phyloP scores from a whole-genome alignment of 2,888 invertebrate genomes.

The Axea sp. region DNA sequence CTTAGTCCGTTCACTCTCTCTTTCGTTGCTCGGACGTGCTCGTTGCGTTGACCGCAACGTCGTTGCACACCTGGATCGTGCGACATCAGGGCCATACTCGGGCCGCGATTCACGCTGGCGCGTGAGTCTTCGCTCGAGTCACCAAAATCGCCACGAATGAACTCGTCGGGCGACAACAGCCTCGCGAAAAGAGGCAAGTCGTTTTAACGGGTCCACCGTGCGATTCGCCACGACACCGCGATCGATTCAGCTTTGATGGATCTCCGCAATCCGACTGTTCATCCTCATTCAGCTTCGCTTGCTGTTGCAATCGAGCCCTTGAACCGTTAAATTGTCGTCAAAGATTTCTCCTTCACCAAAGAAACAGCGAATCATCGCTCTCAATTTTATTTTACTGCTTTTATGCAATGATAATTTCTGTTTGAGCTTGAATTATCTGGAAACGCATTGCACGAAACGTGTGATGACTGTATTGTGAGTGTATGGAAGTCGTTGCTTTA shows the following conservation, averaged over 20 bases:
- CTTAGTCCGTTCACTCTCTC: constrained; percentile 45
- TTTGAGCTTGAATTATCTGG: too few relatives aligned
- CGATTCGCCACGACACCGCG: not conserved
- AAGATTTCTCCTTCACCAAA: too few relatives aligned
- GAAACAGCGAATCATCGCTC: too few relatives aligned
- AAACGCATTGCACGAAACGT: too few relatives aligned
- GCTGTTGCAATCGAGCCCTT: too few relatives aligned
- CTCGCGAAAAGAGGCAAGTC: constrained; percentile 45
- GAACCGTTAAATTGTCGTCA: not conserved
- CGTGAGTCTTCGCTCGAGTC: constrained; percentile 27
- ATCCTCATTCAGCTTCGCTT: too few relatives aligned
- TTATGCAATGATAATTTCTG: too few relatives aligned
- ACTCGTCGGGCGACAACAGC: too few relatives aligned
- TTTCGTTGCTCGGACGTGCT: constrained; percentile 40
- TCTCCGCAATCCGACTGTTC: not conserved
- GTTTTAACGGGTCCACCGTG: constrained; percentile 23
- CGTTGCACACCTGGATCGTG: constrained; percentile 25
- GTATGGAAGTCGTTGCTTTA: too few relatives aligned
- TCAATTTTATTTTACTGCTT: too few relatives aligned
- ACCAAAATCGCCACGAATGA: constrained; percentile 21
- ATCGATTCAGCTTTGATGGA: constrained; percentile 8
- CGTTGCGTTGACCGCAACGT: constrained; percentile 51
- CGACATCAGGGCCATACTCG: constrained; percentile 28
- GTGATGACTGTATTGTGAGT: too few relatives aligned
- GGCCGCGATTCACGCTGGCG: constrained; percentile 44